Evolutionary conservation across 2,113 vertebrate genomes (phyloP), one percentile per base, ranked within the genome.

Genomic region (Chrysochloris asiatica): DNA sequence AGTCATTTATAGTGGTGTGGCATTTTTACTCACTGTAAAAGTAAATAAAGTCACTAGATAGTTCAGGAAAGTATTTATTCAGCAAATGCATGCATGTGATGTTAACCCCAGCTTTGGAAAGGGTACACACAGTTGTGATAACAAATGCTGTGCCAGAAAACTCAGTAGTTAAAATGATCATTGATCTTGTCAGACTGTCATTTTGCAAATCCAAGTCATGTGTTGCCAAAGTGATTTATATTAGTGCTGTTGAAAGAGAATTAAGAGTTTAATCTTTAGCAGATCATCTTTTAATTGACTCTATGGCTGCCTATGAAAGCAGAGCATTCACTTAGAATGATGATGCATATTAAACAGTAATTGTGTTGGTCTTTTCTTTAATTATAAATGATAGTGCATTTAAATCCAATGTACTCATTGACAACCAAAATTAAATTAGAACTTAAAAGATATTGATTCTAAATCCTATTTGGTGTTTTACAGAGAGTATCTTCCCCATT

Each of bases 311-410:
- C 90, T 76, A 82, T 83, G 94, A 84, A 83, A 96, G 59, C 79
- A 48, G 0, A 0, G 88, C 93, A 93, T 94, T 95, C 93, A 88
- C 81, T 96, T 95, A 90, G 47, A 94, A 97, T 50, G 90, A 96
- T 95, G 96, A 96, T 30, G 54, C 52, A 21, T 69, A 95, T 92
- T 95, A 92, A 94, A 79, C 8, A 36, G 96, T 89, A 96, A 97
- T 95, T 96, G 95, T 54, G 72, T 91, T 47, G 80, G 93, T 92
- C 88, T 95, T 97, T 95, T 77, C 59, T 76, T 96, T 92, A 95
- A 97, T 93, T 96, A 97, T 96, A 96, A 93, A 89, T 88, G 94
- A 96, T 95, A 97, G 16, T 36, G 10, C 54, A 94, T 8, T 96
- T 93, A 96, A 97, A 95, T 92, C 75, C 72, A 94, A 41, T 67